These are phyloP conservation scores for Propithecus coquereli DNA, from an alignment of 2,113 vertebrate species.

Conservation along the genomic window DNA sequence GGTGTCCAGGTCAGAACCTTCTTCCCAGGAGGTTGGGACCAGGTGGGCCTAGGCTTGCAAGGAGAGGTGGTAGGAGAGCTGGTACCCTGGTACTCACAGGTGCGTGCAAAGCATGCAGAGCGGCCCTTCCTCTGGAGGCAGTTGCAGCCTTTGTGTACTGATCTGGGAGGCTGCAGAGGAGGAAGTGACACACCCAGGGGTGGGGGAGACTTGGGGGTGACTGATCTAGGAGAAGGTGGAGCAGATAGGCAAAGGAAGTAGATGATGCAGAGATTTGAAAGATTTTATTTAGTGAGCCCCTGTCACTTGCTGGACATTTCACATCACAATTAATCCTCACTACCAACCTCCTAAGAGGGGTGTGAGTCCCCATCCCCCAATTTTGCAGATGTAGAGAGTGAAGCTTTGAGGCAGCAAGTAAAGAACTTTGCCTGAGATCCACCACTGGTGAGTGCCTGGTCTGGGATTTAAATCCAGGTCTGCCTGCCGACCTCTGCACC, in stretches of 20 bases:
- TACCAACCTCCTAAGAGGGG: neutral
- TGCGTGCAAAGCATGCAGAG: neutral
- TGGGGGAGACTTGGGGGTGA: slow-evolving; percentile 34
- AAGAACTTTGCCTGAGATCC: neutral
- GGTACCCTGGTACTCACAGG: slow-evolving; percentile 71
- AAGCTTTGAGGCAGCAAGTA: neutral
- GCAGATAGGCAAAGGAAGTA: neutral
- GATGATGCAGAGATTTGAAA: neutral
- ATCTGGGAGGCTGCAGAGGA: slow-evolving; percentile 55
- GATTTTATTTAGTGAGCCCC: neutral
- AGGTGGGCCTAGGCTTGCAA: neutral
- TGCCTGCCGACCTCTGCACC: neutral
- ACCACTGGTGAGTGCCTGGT: neutral
- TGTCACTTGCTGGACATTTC: fast-evolving
- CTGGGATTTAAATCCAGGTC: neutral
- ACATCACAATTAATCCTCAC: neutral
- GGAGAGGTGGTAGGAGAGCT: neutral
- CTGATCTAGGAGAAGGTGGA: slow-evolving; percentile 40
- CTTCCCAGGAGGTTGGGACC: neutral
- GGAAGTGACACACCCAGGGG: slow-evolving; percentile 76
- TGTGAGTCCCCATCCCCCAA: neutral
- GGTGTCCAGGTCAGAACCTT: neutral
- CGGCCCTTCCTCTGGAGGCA: slow-evolving; percentile 51
- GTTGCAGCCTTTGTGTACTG: slow-evolving; percentile 55
- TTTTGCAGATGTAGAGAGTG: neutral